Evolutionary conservation across 2,888 invertebrate genomes (phyloP).

Genomic region (Monoplex corrugatus): DNA sequence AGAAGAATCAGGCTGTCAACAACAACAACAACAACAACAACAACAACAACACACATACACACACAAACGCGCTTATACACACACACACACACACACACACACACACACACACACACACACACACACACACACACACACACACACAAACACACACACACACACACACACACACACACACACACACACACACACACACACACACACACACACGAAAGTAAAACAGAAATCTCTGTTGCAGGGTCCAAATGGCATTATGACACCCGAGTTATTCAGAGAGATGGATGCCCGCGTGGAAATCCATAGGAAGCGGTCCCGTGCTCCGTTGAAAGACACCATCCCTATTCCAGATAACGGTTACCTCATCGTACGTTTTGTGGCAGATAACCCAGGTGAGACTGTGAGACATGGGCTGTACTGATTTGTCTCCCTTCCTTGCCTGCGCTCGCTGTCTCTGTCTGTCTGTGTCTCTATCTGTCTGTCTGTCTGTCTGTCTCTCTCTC

Average conservation of each 20-base stretch:
- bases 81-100: background rate
- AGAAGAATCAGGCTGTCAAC: too few species aligned
- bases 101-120: background rate
- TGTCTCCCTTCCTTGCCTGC: background rate
- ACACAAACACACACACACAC: background rate
- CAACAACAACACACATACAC: background rate
- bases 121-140: background rate
- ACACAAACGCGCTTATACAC: background rate
- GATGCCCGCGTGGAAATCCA: conserved; percentile 87
- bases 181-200: background rate
- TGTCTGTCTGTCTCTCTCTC: too few species aligned
- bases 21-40: too few species aligned
- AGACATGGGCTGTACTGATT: background rate
- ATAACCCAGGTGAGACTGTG: conserved; percentile 88
- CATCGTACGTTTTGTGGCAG: conserved; percentile 90
- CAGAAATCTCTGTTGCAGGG: too few species aligned
- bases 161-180: background rate
- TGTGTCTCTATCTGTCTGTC: too few species aligned
- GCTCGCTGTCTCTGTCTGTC: too few species aligned
- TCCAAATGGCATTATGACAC: background rate
- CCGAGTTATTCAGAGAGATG: conserved; percentile 74
- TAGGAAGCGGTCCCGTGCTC: conserved; percentile 88
- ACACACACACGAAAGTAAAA: too few species aligned
- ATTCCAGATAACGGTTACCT: conserved; percentile 96
- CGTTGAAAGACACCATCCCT: conserved; percentile 93